Evolutionary conservation across 1,140 invertebrate genomes (phyloP).

Genomic region (Mactra quadrangularis): DNA sequence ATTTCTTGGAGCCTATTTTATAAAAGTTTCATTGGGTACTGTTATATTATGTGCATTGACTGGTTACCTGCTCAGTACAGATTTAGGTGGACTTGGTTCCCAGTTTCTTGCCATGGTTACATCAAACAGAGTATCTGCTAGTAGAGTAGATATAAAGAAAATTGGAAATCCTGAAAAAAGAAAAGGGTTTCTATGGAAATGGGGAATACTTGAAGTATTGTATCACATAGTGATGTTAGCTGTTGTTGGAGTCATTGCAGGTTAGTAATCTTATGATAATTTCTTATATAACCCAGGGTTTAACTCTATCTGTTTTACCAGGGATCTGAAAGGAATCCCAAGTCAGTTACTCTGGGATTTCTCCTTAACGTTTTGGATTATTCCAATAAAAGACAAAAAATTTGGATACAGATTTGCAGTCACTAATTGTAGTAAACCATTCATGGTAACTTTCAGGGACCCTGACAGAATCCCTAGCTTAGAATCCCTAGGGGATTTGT

Average conservation of each 20-base stretch:
- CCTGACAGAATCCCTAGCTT: too few species aligned
- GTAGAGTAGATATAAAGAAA: conserved; percentile 50
- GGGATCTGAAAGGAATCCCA: too few species aligned
- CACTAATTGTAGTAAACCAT: too few species aligned
- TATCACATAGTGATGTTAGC: conserved; percentile 78
- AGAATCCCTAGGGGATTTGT: too few species aligned
- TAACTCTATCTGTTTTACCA: too few species aligned
- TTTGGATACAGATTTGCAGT: too few species aligned
- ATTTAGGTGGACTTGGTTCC: conserved; percentile 75
- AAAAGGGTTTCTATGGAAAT: conserved; percentile 75
- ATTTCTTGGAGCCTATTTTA: conserved; percentile 75
- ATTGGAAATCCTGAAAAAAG: conserved; percentile 13
- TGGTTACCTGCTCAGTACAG: conserved; percentile 81
- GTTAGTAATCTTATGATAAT: conserved; percentile 43
- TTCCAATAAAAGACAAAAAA: too few species aligned
- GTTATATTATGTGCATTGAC: conserved; percentile 74
- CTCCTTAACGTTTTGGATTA: too few species aligned
- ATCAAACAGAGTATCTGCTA: conserved; percentile 71
- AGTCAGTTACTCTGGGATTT: too few species aligned
- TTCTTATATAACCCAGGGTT: too few species aligned
- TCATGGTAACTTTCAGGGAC: too few species aligned
- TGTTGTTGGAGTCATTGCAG: conserved; percentile 69
- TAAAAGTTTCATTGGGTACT: conserved; percentile 70
- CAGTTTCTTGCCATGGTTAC: conserved; percentile 64
- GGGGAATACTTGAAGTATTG: conserved; percentile 72